Evolutionary conservation across 2,113 vertebrate genomes (phyloP).

Genomic region (Ploceus nigricollis): DNA sequence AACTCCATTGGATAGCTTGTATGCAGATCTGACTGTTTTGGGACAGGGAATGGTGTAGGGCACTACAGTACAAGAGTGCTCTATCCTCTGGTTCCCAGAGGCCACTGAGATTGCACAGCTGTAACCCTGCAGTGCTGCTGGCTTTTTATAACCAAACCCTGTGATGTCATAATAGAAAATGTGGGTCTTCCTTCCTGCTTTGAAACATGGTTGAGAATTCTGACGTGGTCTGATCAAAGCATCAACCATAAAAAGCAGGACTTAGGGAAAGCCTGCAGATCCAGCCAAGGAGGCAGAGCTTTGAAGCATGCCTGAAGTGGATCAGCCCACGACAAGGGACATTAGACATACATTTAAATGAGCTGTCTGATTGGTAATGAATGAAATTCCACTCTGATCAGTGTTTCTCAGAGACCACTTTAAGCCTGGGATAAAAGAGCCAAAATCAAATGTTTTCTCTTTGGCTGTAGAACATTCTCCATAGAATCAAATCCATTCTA

Average conservation of each 20-base stretch:
- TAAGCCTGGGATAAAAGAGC: conserved; percentile 36
- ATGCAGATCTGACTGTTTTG: neutral
- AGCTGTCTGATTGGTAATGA: conserved; percentile 20
- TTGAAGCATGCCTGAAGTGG: conserved; percentile 36
- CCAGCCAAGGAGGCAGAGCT: neutral
- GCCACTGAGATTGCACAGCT: neutral
- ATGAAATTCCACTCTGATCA: conserved; percentile 48
- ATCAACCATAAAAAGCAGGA: neutral
- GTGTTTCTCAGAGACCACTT: conserved; percentile 27
- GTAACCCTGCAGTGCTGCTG: neutral
- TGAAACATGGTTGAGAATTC: neutral
- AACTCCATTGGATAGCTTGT: neutral
- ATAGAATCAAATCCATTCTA: conserved; percentile 49
- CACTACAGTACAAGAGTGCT: neutral
- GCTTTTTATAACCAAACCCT: neutral
- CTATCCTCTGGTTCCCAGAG: neutral
- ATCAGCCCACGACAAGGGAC: conserved; percentile 25
- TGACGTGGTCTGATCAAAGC: conserved; percentile 12
- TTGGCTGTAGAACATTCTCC: conserved; percentile 34
- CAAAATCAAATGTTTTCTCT: conserved; percentile 19
- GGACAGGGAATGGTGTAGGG: neutral
- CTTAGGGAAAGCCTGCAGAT: neutral
- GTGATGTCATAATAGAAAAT: neutral
- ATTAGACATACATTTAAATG: conserved; percentile 41
- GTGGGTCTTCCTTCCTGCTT: neutral